These are phyloP conservation scores for Beaufortia kweichowensis DNA, from an alignment of 2,113 vertebrate species.

Conservation along the genomic window DNA sequence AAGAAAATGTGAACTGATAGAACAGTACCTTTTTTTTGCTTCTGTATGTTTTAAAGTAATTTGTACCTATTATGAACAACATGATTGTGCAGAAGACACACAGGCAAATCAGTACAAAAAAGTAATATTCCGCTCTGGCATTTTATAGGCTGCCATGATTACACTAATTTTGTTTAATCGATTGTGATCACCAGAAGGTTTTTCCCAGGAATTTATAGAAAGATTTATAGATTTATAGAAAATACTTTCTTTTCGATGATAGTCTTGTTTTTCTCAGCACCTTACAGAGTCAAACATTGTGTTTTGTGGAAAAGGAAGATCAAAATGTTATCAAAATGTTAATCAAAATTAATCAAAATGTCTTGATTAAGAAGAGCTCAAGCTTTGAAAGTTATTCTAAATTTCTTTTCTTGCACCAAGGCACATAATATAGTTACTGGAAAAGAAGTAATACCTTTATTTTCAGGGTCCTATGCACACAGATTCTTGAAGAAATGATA, in stretches of 20 bases:
- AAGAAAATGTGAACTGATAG: neutral
- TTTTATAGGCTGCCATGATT: constrained; percentile 9
- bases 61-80: neutral
- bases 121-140: neutral
- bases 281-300: neutral
- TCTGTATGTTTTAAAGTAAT: neutral
- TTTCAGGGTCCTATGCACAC: constrained; percentile 40
- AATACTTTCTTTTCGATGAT: too few species aligned
- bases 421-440: constrained; percentile 36
- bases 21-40: neutral
- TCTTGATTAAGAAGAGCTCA: constrained; percentile 34
- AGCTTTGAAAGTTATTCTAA: constrained; percentile 22
- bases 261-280: neutral
- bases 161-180: neutral
- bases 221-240: neutral
- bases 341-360: too few species aligned
- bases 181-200: constrained; percentile 1
- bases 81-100: neutral
- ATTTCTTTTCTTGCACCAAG: constrained; percentile 24
- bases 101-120: neutral
- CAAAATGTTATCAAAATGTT: too few species aligned
- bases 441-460: constrained; percentile 52
- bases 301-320: constrained; percentile 9
- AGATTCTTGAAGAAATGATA: constrained; percentile 47
- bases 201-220: neutral